phyloP scores from a whole-genome alignment of 2,888 invertebrate species.

The Aplocera efformata region DNA sequence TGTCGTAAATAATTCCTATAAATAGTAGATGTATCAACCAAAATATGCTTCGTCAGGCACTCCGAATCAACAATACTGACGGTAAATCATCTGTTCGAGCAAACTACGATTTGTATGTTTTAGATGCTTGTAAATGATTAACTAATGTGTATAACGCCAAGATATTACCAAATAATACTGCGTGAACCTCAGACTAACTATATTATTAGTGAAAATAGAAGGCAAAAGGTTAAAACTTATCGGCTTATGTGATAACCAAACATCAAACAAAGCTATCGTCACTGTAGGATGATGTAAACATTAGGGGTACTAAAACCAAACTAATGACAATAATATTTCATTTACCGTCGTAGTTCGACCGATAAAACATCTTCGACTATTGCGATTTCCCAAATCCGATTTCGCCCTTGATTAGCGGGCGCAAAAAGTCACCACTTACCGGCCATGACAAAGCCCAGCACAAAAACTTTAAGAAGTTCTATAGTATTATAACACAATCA shows the following conservation, averaged over 20 bases:
- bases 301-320: constrained; percentile 72
- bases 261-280: constrained; percentile 66
- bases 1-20: constrained; percentile 9
- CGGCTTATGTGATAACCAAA: constrained; percentile 71
- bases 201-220: constrained; percentile 51
- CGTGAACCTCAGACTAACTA: constrained; percentile 53
- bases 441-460: constrained; percentile 88
- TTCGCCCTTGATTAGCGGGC: constrained; percentile 80
- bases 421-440: constrained; percentile 85
- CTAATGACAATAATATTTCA: constrained; percentile 78
- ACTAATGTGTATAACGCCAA: constrained; percentile 27
- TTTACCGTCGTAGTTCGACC: constrained; percentile 81
- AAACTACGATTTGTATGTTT: constrained; percentile 32
- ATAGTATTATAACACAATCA: constrained; percentile 78
- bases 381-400: constrained; percentile 78
- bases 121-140: constrained; percentile 30
- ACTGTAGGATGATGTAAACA: constrained; percentile 66
- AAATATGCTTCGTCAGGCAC: constrained; percentile 42
- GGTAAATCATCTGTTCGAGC: constrained; percentile 57
- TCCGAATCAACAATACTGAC: constrained; percentile 45
- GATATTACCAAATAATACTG: constrained; percentile 44
- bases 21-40: constrained; percentile 20
- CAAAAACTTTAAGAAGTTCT: constrained; percentile 77
- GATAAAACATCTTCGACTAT: constrained; percentile 81
- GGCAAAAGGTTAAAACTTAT: constrained; percentile 67